Base-by-base conservation (phyloP, 2,797 vertebrate genomes). In the Cephalopachus bancanus region DNA sequence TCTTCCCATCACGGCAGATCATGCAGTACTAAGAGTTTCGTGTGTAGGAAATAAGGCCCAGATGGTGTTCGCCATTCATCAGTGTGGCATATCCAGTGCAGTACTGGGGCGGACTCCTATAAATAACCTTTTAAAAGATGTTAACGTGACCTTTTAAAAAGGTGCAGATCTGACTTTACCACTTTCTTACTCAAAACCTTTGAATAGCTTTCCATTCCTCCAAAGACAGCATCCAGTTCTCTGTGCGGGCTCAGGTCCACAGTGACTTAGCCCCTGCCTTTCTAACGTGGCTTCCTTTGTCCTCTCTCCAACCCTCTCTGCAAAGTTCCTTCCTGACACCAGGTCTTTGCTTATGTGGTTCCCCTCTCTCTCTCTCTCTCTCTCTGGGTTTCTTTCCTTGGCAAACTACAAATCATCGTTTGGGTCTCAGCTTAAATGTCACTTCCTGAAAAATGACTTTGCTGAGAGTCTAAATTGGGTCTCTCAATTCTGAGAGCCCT, bases 401-500 rank as follows among this genome's bases (percentile, higher is more conserved):
- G 44, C 28, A 88, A 76, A 33, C 28, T n/a, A 10, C 86, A 49
- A 76, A 37, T 64, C 28, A 62, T 76, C 44, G 22, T 64, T 26
- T 11, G 33, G 59, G 7, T 76, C 30, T 75, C 44, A 53, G 57
- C 57, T 83, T 83, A 64, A 76, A 53, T 76, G 72, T 64, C 86
- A 76, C 44, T 89, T 89, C 59, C 60, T 53, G 72, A 89, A 62
- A 62, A 76, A 89, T 51, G 44, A 51, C 71, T 62, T 87, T 24
- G 30, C 28, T 51, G 57, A 87, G 72, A 51, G 37, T 12, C 44
- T 33, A n/a, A n/a, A 17, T n/a, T 51, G 20, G 72, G 28, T 26
- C 74, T 89, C 59, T 64, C 30, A n/a, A 17, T 64, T 64, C 30
- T 12, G 26, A 64, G 49, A 53, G 11, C 14, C 5, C 37, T 11